Evolutionary conservation across 2,888 invertebrate genomes (phyloP).

Genomic region (Synergus japonicus): DNA sequence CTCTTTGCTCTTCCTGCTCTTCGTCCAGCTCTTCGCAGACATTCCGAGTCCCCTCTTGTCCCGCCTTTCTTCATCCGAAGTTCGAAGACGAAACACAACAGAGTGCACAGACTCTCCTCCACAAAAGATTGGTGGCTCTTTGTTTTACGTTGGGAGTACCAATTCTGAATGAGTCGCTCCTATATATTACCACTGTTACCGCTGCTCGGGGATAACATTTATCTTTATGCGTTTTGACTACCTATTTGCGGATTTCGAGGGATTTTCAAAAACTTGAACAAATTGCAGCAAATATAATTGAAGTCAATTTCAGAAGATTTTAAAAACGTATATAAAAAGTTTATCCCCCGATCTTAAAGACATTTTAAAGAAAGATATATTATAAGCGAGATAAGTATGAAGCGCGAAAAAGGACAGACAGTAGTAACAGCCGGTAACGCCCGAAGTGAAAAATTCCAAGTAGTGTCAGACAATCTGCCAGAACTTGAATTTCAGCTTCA

Average conservation of each 20-base stretch:
- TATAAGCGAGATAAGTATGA: too few species aligned
- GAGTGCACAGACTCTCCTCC: constrained; percentile 35
- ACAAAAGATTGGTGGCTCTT: constrained; percentile 37
- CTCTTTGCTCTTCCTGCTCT: constrained; percentile 44
- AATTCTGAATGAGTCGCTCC: constrained; percentile 27
- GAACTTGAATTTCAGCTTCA: neutral
- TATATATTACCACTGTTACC: neutral
- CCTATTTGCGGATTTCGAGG: neutral
- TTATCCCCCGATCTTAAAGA: too few species aligned
- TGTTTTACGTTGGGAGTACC: constrained; percentile 26
- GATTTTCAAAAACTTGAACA: neutral
- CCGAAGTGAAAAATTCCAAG: neutral
- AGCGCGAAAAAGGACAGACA: neutral
- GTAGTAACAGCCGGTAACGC: neutral
- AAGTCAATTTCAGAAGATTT: neutral
- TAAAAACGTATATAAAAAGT: too few species aligned
- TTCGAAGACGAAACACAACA: constrained; percentile 40
- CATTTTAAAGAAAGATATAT: too few species aligned
- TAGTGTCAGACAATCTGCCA: neutral
- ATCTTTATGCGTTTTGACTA: neutral
- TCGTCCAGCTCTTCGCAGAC: constrained; percentile 17
- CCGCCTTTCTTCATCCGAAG: constrained; percentile 33
- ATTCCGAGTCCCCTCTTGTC: constrained; percentile 38
- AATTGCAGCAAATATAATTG: neutral
- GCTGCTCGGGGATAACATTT: neutral